A percentile compares a stretch with the other conserved stretches of the same genome.
Conservation (phyloP, 2,113 vertebrate species). For the Aphyosemion australe region DNA sequence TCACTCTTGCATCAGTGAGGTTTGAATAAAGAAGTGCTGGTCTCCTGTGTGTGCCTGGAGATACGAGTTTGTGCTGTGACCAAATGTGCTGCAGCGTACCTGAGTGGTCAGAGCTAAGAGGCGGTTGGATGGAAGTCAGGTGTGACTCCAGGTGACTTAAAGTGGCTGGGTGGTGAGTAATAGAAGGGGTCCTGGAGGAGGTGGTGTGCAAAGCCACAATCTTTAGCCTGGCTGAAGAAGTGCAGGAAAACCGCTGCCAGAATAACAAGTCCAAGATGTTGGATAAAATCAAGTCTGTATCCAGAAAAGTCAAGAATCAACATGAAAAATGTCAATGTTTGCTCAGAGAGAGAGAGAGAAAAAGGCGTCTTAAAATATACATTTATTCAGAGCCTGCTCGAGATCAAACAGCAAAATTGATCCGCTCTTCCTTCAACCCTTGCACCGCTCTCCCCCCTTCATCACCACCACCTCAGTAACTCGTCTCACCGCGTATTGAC, state of each 20-base stretch:
- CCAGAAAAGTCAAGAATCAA: conserved; percentile 72
- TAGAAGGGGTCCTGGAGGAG: conserved; percentile 22
- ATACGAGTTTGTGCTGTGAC: conserved; percentile 21
- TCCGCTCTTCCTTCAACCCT: conserved; percentile 72
- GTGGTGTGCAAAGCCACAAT: conserved; percentile 32
- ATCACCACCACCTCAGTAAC: conserved; percentile 14
- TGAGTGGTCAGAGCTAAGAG: conserved; percentile 7
- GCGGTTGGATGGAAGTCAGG: conserved; percentile 27
- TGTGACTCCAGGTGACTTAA: conserved; percentile 24
- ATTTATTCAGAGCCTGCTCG: conserved; percentile 76
- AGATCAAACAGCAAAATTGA: conserved; percentile 82
- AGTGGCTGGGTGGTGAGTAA: conserved; percentile 10
- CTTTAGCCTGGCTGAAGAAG: conserved; percentile 34
- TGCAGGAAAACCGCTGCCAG: conserved; percentile 60
- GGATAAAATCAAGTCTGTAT: conserved; percentile 68
- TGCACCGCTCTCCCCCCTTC: conserved; percentile 49
- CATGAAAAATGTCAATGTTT: conserved; percentile 77
- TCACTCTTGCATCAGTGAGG: conserved; percentile 71
- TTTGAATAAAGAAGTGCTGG: conserved; percentile 60
- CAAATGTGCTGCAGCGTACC: conserved; percentile 17
- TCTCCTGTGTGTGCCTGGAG: conserved; percentile 28
- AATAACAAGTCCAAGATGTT: conserved; percentile 68
- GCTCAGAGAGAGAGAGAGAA: conserved; percentile 45
- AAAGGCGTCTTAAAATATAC: conserved; percentile 74
- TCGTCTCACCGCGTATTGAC: conserved; percentile 61